Base-by-base conservation (phyloP, 2,888 invertebrate species). In the Xestia sexstrigata region DNA sequence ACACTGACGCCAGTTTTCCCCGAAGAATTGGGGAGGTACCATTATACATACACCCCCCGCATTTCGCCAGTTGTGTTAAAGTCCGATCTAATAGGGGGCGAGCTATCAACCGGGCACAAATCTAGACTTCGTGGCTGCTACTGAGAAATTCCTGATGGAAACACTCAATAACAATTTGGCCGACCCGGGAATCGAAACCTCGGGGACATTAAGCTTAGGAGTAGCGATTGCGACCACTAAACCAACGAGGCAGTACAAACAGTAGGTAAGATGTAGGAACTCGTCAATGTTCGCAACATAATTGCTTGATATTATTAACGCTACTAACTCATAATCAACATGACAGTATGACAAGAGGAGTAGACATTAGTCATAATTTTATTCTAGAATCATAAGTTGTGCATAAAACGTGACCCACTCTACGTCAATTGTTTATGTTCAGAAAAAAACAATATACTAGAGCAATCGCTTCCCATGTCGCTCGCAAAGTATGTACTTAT, bases 321-420 rank as follows among this genome's bases (percentile, higher is more conserved):
- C 15, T 62, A 74, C n/a, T 82, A 71, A 82, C 45, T 83, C 69
- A 74, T 70, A 74, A 77, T 72, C 60, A 71, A 42, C 71, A 63
- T 78, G 69, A 78, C 78, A 86, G 30, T 75, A 62, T 65, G 85
- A 81, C 82, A 85, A 58, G 69, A 70, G 35, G n/a, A 76, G 26
- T 13, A 35, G 13, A 35, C 45, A n/a, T n/a, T 66, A 76, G 45
- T 66, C 70, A 69, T 74, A 47, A 77, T 70, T 70, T 13, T 71
- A 82, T 74, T 74, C 78, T 66, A 83, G 47, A 82, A 69, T 72
- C 60, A 73, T 82, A 65, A 60, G 65, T 65, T 52, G 30, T 69
- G 70, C 63, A 71, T 65, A 65, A 74, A 85, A 85, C 82, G 82
- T 82, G 85, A 82, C 82, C 15, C 26, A 42, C 9, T 26, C 17